Evolutionary conservation across 2,797 vertebrate genomes (phyloP).

Genomic region (Molossus alvarezi): DNA sequence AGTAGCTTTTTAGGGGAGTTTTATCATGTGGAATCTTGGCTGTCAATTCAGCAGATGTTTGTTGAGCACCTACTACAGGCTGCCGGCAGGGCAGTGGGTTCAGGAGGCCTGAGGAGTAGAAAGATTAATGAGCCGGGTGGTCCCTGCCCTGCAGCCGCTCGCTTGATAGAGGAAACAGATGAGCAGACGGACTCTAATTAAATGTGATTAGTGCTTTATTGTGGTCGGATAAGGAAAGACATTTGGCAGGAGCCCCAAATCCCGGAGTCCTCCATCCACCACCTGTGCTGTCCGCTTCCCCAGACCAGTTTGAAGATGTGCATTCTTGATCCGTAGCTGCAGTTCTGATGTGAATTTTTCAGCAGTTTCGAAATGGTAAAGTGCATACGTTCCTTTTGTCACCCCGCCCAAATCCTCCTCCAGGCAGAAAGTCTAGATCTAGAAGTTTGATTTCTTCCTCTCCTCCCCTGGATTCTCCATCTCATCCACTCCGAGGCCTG

Average conservation of each 20-base stretch:
- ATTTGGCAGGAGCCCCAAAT: conserved; percentile 45
- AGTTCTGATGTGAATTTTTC: background rate
- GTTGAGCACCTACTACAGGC: conserved; percentile 11
- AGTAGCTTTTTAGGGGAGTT: background rate
- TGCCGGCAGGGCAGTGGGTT: background rate
- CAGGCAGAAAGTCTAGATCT: background rate
- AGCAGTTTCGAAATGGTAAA: background rate
- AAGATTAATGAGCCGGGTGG: background rate
- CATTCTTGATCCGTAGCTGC: background rate
- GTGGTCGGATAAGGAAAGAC: conserved; percentile 26
- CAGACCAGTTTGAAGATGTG: background rate
- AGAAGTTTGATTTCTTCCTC: background rate
- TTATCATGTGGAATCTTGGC: background rate
- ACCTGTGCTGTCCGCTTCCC: background rate
- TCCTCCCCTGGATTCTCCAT: background rate
- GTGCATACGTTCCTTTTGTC: background rate
- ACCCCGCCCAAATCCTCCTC: background rate
- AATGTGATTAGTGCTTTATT: conserved; percentile 70
- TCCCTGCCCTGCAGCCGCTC: background rate
- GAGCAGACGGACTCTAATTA: conserved; percentile 60
- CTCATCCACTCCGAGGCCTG: background rate
- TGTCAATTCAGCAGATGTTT: background rate
- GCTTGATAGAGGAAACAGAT: conserved; percentile 47
- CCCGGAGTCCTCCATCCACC: background rate
- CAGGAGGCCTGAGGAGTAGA: background rate